Percentiles rank a stretch among this genome's conserved stretches.
phyloP scores from a whole-genome alignment of 2,888 invertebrate genomes.

The Troides aeacus region DNA sequence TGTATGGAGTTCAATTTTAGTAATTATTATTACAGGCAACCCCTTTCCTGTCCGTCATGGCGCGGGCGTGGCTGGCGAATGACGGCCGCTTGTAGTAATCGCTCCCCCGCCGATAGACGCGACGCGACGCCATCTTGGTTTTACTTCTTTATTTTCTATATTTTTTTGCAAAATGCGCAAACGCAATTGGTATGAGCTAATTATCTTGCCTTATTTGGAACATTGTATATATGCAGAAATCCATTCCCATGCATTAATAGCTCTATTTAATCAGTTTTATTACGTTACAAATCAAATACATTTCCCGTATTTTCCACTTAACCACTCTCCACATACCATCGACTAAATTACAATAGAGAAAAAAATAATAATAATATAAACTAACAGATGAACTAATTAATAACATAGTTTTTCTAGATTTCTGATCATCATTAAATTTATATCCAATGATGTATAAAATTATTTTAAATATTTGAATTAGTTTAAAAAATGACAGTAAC shows the following conservation, averaged over 20 bases:
- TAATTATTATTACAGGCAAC: slow-evolving; percentile 13
- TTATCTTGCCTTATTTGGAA: slow-evolving; percentile 50
- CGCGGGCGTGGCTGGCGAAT: slow-evolving; percentile 57
- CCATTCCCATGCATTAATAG: slow-evolving; percentile 16
- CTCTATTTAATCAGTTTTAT: slow-evolving; percentile 6
- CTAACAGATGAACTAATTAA: no score
- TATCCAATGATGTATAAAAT: no score
- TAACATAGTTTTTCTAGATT: no score
- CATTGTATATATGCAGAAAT: slow-evolving; percentile 29
- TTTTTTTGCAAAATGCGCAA: slow-evolving; percentile 52
- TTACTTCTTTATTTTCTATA: slow-evolving; percentile 47
- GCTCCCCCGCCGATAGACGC: slow-evolving; percentile 57
- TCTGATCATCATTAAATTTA: no score
- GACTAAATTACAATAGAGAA: no score
- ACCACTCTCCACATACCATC: no score
- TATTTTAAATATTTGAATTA: no score
- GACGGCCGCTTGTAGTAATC: slow-evolving; percentile 51
- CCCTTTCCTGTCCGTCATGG: slow-evolving; percentile 40
- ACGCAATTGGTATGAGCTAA: slow-evolving; percentile 50
- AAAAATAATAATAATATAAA: no score
- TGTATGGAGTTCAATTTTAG: no score
- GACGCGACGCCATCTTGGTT: slow-evolving; percentile 66
- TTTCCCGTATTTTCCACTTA: no score
- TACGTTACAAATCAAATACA: no score
- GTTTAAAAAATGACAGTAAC: no score